Evolutionary conservation across 2,888 invertebrate genomes (phyloP), one percentile per base, ranked within the genome.

Genomic region (Dione vanillae): DNA sequence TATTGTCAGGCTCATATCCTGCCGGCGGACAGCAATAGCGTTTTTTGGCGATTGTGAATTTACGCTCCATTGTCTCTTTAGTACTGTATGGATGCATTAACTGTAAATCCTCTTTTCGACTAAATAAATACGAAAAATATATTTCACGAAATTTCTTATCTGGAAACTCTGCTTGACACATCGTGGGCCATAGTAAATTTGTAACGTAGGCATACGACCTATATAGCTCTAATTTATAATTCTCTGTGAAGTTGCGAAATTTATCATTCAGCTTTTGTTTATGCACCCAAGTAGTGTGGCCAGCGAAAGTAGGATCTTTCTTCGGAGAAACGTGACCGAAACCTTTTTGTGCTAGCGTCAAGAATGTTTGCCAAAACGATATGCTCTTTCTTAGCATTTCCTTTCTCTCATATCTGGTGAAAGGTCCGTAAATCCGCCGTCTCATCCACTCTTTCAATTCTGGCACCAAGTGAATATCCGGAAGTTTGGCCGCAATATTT

Each of bases 361-460:
- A 73, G 45, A 91, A 84, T 71, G 79, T 76, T 58, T 79, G 80
- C 91, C 91, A 92, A 67, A 79, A 85, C 6, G 72, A 67, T 10
- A 75, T 77, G 58, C 90, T 90, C 74, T 83, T 82, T 0, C 76
- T 75, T 58, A 86, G 49, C 74, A 84, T 78, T 40, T 79, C 75
- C 16, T 71, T 71, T 72, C 82, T 90, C 51, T 86, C 79, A 1
- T 41, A 14, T 1, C 35, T 45, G 8, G 81, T 80, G 43, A 79
- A 76, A 0, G 87, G 87, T 0, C 92, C 92, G 65, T 85, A 78
- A 10, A 92, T 83, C 16, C 92, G 85, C 6, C 76, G 74, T 12
- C 91, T 85, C 92, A 92, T 92, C 92, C 92, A 92, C 78, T 89
- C 91, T 43, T 81, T 83, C 7, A 92, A 81, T 70, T 91, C 91